Evolutionary conservation across 2,888 invertebrate species (phyloP).

Genomic region (Scaptomyza polygonia): DNA sequence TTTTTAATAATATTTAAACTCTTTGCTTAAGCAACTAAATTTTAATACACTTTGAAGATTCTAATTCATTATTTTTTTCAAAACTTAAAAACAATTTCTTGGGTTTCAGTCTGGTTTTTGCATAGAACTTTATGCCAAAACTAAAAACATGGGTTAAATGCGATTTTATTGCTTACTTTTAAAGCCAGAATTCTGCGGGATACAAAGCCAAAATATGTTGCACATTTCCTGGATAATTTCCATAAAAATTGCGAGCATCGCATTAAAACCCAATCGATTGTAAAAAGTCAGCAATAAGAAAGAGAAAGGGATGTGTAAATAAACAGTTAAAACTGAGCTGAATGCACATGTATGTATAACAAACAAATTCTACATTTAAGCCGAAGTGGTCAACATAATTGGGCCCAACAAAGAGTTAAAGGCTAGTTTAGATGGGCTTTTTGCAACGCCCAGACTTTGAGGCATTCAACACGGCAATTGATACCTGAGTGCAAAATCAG

Average conservation of each 20-base stretch:
- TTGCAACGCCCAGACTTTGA: conserved; percentile 45
- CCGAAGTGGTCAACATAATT: conserved; percentile 73
- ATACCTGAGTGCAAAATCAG: conserved; percentile 12
- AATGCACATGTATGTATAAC: conserved; percentile 13
- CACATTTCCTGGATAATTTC: conserved; percentile 30
- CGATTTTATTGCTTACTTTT: conserved; percentile 29
- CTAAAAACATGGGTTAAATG: conserved; percentile 9
- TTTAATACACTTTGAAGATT: too few species aligned
- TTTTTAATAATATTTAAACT: too few species aligned
- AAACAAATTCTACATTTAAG: conserved; percentile 46
- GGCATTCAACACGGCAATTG: not conserved
- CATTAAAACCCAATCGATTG: conserved; percentile 31
- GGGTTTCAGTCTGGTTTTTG: too few species aligned
- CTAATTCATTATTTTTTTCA: too few species aligned
- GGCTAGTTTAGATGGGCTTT: conserved; percentile 39
- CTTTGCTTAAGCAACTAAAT: too few species aligned
- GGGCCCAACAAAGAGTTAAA: conserved; percentile 72
- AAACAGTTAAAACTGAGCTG: conserved; percentile 7
- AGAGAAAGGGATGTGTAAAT: conserved; percentile 22
- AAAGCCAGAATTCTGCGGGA: conserved; percentile 2
- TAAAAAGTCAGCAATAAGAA: conserved; percentile 54
- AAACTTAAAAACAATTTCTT: too few species aligned
- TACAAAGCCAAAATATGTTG: conserved; percentile 11
- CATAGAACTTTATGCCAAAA: too few species aligned
- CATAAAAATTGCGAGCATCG: conserved; percentile 23